A percentile compares a stretch with the other conserved stretches of the same genome.
Evolutionary conservation across 2,113 vertebrate genomes (phyloP).

Genomic region (Muntiacus reevesi): DNA sequence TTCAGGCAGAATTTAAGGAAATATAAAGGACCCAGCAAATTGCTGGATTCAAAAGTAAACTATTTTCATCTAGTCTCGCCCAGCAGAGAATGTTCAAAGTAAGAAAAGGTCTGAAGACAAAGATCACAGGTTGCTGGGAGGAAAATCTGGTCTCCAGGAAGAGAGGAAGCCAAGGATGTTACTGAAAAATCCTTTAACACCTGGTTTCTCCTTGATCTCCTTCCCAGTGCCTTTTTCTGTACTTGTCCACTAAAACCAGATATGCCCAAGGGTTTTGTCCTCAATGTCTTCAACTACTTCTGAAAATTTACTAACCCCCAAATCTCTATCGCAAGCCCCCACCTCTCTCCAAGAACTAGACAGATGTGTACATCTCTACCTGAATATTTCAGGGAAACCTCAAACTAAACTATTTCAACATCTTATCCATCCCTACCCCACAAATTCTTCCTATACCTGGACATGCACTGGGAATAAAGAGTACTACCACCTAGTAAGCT

Average conservation of each 20-base stretch:
- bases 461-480: not conserved
- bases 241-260: not conserved
- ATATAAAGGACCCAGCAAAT: not conserved
- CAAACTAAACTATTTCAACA: not conserved
- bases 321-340: not conserved
- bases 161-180: not conserved
- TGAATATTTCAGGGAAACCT: not conserved
- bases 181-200: not conserved
- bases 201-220: not conserved
- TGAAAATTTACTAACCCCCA: not conserved
- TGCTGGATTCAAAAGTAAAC: conserved; percentile 31
- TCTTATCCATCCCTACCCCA: not conserved
- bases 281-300: not conserved
- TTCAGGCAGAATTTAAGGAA: conserved; percentile 18
- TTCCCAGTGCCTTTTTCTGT: not conserved
- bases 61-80: conserved; percentile 24
- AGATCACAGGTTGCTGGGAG: not conserved
- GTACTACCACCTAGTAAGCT: not conserved
- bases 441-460: not conserved
- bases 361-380: not conserved
- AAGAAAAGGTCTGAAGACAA: not conserved
- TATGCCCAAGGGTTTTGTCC: not conserved
- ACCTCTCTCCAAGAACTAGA: not conserved
- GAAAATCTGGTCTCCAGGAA: not conserved
- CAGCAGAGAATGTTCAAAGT: not conserved